A percentile compares a stretch with the other conserved stretches of the same genome.
phyloP scores from a whole-genome alignment of 2,888 invertebrate genomes.

The Calliphora vomitoria region DNA sequence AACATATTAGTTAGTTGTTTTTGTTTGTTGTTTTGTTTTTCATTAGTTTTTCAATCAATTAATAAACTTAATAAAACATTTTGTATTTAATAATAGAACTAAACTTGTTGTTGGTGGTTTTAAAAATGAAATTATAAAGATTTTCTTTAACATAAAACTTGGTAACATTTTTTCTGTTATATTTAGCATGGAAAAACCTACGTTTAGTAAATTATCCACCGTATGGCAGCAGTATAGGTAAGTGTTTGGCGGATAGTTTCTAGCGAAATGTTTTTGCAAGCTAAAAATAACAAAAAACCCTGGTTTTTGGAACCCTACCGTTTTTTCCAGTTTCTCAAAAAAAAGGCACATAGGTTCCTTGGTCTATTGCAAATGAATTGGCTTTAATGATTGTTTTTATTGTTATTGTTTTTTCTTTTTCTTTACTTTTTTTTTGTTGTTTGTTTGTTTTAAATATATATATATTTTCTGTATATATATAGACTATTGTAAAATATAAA shows the following conservation, averaged over 20 bases:
- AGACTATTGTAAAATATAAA: constrained; percentile 80
- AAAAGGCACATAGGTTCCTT: constrained; percentile 74
- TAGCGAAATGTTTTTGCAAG: neutral
- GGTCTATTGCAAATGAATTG: constrained; percentile 82
- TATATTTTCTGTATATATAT: constrained; percentile 77
- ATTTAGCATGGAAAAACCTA: neutral
- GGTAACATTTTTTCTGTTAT: constrained; percentile 64
- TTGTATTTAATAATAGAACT: constrained; percentile 76
- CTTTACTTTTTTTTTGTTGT: constrained; percentile 23
- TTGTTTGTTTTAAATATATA: constrained; percentile 75
- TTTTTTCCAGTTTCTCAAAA: constrained; percentile 63
- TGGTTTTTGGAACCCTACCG: constrained; percentile 76
- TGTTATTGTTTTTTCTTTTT: constrained; percentile 70
- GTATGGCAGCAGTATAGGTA: constrained; percentile 68
- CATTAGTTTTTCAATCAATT: constrained; percentile 36
- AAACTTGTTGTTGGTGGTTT: constrained; percentile 73
- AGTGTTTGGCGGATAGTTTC: constrained; percentile 24
- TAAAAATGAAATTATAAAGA: constrained; percentile 55
- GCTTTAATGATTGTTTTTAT: constrained; percentile 81
- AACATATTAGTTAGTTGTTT: constrained; percentile 48
- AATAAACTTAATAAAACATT: constrained; percentile 73
- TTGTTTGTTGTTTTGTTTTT: constrained; percentile 35
- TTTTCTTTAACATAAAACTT: constrained; percentile 69
- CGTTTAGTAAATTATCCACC: neutral
- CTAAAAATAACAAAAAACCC: constrained; percentile 67